These are phyloP conservation scores for Acyrthosiphon pisum DNA, from an alignment of 1,140 invertebrate genomes.

Conservation along the genomic window DNA sequence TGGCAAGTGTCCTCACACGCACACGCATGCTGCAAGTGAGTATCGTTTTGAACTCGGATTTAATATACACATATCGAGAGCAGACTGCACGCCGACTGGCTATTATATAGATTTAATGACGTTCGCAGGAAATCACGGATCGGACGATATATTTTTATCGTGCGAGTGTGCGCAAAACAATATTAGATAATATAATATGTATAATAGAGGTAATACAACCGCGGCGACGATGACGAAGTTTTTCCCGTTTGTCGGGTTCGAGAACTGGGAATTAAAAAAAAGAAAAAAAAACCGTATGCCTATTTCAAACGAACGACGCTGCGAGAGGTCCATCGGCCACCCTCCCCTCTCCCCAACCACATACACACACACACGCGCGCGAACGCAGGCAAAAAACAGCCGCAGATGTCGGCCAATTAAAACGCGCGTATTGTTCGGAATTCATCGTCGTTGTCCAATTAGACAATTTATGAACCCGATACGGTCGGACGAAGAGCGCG, in stretches of 20 bases:
- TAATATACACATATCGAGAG: neutral
- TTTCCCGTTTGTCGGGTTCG: neutral
- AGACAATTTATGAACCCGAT: constrained; percentile 8
- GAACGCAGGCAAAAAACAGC: neutral
- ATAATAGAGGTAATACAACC: neutral
- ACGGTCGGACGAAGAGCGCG: too few species aligned
- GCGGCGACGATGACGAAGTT: neutral
- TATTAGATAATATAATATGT: neutral
- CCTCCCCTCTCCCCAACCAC: neutral
- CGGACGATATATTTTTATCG: neutral
- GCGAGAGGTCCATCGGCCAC: neutral
- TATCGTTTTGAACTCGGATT: neutral
- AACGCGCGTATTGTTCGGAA: neutral
- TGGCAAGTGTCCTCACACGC: neutral
- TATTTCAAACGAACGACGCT: constrained; percentile 15
- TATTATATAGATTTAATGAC: neutral
- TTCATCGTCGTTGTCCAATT: neutral
- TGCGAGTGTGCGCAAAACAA: neutral
- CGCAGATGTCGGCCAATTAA: constrained; percentile 16
- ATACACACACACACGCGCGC: neutral
- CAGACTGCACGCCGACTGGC: neutral
- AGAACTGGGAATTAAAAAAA: neutral
- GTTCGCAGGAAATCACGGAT: neutral
- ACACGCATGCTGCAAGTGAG: neutral
- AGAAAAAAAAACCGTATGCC: neutral